Evolutionary conservation across 2,797 vertebrate genomes (phyloP).

Genomic region (Melanotaenia parkinsoni): DNA sequence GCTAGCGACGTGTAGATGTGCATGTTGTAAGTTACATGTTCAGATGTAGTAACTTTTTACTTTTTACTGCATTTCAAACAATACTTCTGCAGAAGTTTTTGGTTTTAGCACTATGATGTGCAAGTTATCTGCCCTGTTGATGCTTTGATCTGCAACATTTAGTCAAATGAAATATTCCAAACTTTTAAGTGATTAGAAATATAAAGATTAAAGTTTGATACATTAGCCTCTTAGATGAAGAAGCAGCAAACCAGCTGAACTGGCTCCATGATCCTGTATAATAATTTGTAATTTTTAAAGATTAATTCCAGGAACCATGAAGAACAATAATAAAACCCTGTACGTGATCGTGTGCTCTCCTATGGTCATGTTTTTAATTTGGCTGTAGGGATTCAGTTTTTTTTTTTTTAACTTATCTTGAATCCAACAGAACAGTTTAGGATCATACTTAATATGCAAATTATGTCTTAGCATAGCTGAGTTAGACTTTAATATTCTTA

Average conservation of each 20-base stretch:
- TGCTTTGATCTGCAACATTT: conserved; percentile 1
- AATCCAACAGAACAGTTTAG: conserved; percentile 25
- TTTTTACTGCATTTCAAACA: background rate
- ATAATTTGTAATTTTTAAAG: background rate
- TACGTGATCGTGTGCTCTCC: conserved; percentile 19
- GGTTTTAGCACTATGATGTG: background rate
- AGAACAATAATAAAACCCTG: conserved; percentile 7
- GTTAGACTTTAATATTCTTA: background rate
- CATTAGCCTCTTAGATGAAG: background rate
- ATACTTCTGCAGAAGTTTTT: background rate
- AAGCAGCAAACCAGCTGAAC: conserved; percentile 21
- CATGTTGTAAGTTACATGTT: background rate
- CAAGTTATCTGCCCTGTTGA: background rate
- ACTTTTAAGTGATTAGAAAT: conserved; percentile 7
- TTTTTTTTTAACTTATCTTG: conserved; percentile 16
- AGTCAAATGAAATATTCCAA: background rate
- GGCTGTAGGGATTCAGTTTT: conserved; percentile 3
- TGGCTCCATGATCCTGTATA: conserved; percentile 1
- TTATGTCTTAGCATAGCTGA: background rate
- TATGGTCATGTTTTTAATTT: conserved; percentile 5
- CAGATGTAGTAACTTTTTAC: background rate
- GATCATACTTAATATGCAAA: background rate
- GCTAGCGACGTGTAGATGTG: background rate
- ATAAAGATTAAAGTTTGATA: conserved; percentile 4
- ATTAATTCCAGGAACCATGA: conserved; percentile 14